Conservation (phyloP, 2,888 invertebrate species). For the Euspilapteryx auroguttella region DNA sequence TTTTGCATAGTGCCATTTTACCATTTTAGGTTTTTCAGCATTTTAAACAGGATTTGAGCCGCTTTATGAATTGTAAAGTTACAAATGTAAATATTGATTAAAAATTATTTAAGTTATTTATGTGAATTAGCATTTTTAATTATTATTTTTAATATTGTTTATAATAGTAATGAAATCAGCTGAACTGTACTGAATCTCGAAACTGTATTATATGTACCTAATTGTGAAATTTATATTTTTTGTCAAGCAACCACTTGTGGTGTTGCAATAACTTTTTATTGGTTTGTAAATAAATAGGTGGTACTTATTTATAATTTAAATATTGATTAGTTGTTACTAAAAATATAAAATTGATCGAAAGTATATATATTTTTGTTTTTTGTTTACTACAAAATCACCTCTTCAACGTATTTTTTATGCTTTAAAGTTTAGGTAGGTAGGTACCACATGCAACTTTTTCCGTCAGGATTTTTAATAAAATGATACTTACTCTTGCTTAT, state of each 20-base stretch:
- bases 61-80: conserved; percentile 9
- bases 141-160: conserved; percentile 11
- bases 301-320: conserved; percentile 55
- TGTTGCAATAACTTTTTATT: no score
- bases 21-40: no score
- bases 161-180: conserved; percentile 36
- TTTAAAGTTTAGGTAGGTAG: no score
- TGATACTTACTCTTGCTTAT: no score
- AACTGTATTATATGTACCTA: conserved; percentile 38
- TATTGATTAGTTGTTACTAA: conserved; percentile 61
- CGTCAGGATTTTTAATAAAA: no score
- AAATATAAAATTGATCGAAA: conserved; percentile 56
- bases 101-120: conserved; percentile 36
- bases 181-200: conserved; percentile 57
- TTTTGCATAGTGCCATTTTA: conserved; percentile 36
- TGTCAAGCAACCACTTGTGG: no score
- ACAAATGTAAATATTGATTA: conserved; percentile 55
- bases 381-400: no score
- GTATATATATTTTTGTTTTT: no score
- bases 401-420: no score
- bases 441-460: no score
- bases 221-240: conserved; percentile 43
- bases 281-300: conserved; percentile 45
- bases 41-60: no score
- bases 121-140: conserved; percentile 41